A percentile compares a stretch with the other conserved stretches of the same genome.
Evolutionary conservation across 2,888 invertebrate genomes (phyloP).

Genomic region (Dicycla oo): DNA sequence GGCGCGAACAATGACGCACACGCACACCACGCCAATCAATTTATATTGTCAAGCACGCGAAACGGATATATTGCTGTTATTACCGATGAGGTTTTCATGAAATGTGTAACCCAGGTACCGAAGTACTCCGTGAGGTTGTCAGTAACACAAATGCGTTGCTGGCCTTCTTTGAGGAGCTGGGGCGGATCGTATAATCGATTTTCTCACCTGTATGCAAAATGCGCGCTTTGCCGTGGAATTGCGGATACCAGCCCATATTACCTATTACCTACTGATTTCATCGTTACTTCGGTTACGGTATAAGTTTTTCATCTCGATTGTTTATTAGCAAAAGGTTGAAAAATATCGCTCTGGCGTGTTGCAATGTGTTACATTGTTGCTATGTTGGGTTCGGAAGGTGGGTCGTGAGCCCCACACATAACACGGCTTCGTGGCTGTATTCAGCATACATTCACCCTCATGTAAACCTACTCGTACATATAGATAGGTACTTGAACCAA

Average conservation of each 20-base stretch:
- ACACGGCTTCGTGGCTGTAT: not conserved
- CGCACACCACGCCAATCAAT: conserved; percentile 54
- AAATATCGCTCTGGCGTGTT: not conserved
- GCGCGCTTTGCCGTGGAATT: not conserved
- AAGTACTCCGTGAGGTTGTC: not conserved
- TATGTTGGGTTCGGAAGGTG: too few species aligned
- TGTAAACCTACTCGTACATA: not conserved
- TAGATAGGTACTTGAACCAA: not conserved
- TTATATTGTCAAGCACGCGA: conserved; percentile 50
- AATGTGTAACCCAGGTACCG: not conserved
- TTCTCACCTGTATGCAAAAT: not conserved
- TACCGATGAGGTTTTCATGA: conserved; percentile 53
- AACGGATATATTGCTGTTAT: conserved; percentile 57
- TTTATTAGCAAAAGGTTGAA: not conserved
- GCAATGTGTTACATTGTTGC: not conserved
- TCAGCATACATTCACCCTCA: not conserved
- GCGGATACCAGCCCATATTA: too few species aligned
- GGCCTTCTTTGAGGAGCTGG: not conserved
- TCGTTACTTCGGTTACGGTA: conserved; percentile 26
- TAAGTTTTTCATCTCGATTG: not conserved
- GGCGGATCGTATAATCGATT: not conserved
- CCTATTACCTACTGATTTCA: conserved; percentile 30
- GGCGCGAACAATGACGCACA: conserved; percentile 77
- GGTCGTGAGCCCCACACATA: too few species aligned
- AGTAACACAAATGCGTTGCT: not conserved